Evolutionary conservation across 2,797 vertebrate species (phyloP).

Genomic region (Hybognathus amarus): DNA sequence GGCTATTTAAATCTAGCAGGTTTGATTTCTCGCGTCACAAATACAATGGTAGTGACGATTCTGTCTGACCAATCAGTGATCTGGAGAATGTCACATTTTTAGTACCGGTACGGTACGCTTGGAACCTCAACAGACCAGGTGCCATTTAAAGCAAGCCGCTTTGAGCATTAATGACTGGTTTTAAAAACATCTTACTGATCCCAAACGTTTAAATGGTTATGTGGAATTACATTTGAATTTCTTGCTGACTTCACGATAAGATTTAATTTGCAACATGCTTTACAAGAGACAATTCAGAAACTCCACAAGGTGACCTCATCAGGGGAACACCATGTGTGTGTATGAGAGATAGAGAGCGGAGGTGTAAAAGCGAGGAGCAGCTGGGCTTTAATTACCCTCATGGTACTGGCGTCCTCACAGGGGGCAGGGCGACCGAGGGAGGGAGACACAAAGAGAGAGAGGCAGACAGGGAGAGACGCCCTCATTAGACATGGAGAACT

Average conservation of each 20-base stretch:
- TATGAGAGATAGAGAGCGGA: conserved; percentile 40
- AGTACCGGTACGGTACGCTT: too few species aligned
- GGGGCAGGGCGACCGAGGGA: conserved; percentile 30
- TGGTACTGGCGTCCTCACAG: conserved; percentile 62
- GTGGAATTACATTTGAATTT: not conserved
- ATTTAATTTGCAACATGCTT: not conserved
- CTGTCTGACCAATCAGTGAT: too few species aligned
- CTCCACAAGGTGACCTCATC: conserved; percentile 37
- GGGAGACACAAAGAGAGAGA: conserved; percentile 33
- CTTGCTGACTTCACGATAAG: not conserved
- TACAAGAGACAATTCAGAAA: conserved; percentile 8
- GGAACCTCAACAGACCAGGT: too few species aligned
- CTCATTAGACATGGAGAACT: conserved; percentile 27
- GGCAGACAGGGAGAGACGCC: conserved; percentile 51
- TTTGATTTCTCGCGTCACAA: too few species aligned
- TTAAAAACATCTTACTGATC: too few species aligned
- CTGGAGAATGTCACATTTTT: too few species aligned
- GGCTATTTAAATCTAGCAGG: too few species aligned
- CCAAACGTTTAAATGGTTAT: not conserved
- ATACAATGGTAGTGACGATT: too few species aligned
- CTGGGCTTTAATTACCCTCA: conserved; percentile 74
- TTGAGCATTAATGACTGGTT: too few species aligned
- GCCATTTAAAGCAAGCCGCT: too few species aligned
- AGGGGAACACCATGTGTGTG: conserved; percentile 19
- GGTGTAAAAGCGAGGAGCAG: conserved; percentile 75